phyloP scores from a whole-genome alignment of 1,140 invertebrate species.

The Phortica variegata region DNA sequence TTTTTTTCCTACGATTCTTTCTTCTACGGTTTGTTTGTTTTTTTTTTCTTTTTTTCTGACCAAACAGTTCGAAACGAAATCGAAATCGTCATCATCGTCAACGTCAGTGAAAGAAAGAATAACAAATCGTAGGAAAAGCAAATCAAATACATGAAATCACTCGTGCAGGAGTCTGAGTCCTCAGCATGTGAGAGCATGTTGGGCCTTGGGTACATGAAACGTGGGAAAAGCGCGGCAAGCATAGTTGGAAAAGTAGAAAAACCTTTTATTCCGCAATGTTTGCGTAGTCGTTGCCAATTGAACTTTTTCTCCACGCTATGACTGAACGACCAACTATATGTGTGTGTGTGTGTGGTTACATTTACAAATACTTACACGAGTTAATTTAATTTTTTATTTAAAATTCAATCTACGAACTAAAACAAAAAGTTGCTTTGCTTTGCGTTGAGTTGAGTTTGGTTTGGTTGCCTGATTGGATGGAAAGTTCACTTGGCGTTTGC shows the following conservation, averaged over 20 bases:
- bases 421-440: constrained; percentile 48
- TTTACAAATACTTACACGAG: constrained; percentile 42
- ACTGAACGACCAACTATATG: constrained; percentile 1
- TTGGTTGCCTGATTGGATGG: too few species aligned
- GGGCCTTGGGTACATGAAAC: too few species aligned
- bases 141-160: constrained; percentile 26
- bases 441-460: too few species aligned
- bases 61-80: constrained; percentile 14
- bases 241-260: constrained; percentile 50
- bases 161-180: constrained; percentile 3
- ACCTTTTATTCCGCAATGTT: constrained; percentile 55
- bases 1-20: too few species aligned
- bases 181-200: too few species aligned
- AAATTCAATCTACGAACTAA: constrained; percentile 55
- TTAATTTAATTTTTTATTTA: constrained; percentile 55
- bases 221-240: neutral
- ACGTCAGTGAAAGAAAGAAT: constrained; percentile 15
- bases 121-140: constrained; percentile 18
- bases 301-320: constrained; percentile 37
- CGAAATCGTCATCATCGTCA: constrained; percentile 17
- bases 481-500: too few species aligned
- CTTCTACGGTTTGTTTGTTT: too few species aligned
- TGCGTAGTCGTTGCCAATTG: constrained; percentile 52
- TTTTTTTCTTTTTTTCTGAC: constrained; percentile 1
- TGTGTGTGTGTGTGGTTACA: constrained; percentile 3